phyloP scores from a whole-genome alignment of 2,888 invertebrate species.

The Parthenolecanium corni region DNA sequence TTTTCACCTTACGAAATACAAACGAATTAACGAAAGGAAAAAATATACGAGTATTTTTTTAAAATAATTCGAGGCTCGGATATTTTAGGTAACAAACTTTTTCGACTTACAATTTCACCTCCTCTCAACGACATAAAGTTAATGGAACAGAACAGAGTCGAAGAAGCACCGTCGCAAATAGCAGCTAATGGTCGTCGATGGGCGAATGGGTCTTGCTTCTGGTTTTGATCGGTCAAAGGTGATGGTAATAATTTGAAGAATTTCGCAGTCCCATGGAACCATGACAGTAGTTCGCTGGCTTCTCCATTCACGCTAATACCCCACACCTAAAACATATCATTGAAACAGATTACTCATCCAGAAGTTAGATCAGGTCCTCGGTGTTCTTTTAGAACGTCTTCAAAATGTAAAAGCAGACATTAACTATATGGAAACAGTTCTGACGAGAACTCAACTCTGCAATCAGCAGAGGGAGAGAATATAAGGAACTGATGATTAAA shows the following conservation, averaged over 20 bases:
- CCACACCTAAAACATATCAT: slow-evolving; percentile 54
- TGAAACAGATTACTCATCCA: neutral
- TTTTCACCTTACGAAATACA: slow-evolving; percentile 55
- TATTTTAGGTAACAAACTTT: no score
- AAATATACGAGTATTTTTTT: no score
- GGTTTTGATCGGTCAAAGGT: slow-evolving; percentile 47
- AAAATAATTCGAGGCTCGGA: no score
- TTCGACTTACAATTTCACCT: slow-evolving; percentile 29
- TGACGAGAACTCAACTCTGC: no score
- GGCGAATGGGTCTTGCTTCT: slow-evolving; percentile 53
- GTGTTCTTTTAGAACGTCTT: neutral
- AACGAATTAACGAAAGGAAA: no score
- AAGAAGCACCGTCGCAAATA: slow-evolving; percentile 72
- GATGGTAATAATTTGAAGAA: slow-evolving; percentile 72
- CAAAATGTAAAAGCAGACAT: no score
- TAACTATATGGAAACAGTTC: neutral
- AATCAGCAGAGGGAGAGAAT: no score
- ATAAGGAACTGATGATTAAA: no score
- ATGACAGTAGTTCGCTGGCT: slow-evolving; percentile 86
- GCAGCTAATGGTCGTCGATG: slow-evolving; percentile 79
- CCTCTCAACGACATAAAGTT: slow-evolving; percentile 31
- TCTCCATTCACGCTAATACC: slow-evolving; percentile 78
- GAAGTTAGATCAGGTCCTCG: no score
- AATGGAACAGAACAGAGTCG: slow-evolving; percentile 41
- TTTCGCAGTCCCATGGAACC: slow-evolving; percentile 80